A percentile compares a stretch with the other conserved stretches of the same genome.
Evolutionary conservation across 2,113 vertebrate genomes (phyloP).

Genomic region (Rutilus rutilus): DNA sequence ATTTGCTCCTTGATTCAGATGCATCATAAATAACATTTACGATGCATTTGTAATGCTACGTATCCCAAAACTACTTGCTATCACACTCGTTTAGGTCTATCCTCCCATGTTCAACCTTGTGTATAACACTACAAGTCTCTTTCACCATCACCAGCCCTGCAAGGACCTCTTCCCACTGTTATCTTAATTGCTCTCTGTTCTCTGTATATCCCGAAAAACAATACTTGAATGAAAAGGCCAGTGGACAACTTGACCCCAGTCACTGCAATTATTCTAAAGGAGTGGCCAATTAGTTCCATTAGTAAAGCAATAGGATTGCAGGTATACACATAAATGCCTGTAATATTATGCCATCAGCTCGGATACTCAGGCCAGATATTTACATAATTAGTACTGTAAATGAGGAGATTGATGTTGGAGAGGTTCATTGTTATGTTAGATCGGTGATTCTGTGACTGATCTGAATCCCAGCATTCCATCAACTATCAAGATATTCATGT

Average conservation of each 20-base stretch:
- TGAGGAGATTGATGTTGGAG: slow-evolving; percentile 67
- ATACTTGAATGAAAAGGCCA: slow-evolving; percentile 74
- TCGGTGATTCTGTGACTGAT: neutral
- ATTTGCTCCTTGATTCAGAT: neutral
- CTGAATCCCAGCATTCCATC: neutral
- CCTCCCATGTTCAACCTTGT: slow-evolving; percentile 14
- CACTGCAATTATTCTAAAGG: slow-evolving; percentile 76
- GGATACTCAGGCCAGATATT: slow-evolving; percentile 65
- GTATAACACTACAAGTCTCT: slow-evolving; percentile 50
- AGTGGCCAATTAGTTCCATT: slow-evolving; percentile 76
- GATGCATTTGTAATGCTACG: neutral
- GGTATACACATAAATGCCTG: slow-evolving; percentile 72
- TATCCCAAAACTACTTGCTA: neutral
- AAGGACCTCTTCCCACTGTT: slow-evolving; percentile 66
- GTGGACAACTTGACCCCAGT: slow-evolving; percentile 68
- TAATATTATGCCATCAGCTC: slow-evolving; percentile 71
- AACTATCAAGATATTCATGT: neutral
- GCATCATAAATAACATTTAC: neutral
- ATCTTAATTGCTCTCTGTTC: slow-evolving; percentile 76
- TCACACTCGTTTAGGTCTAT: neutral
- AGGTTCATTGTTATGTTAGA: slow-evolving; percentile 49
- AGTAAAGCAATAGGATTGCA: slow-evolving; percentile 72
- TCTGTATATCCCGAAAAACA: slow-evolving; percentile 75
- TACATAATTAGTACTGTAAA: slow-evolving; percentile 79
- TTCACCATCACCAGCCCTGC: slow-evolving; percentile 44